Evolutionary conservation across 2,888 invertebrate species (phyloP), one percentile per base, ranked within the genome.

Genomic region (Dugesia japonica): DNA sequence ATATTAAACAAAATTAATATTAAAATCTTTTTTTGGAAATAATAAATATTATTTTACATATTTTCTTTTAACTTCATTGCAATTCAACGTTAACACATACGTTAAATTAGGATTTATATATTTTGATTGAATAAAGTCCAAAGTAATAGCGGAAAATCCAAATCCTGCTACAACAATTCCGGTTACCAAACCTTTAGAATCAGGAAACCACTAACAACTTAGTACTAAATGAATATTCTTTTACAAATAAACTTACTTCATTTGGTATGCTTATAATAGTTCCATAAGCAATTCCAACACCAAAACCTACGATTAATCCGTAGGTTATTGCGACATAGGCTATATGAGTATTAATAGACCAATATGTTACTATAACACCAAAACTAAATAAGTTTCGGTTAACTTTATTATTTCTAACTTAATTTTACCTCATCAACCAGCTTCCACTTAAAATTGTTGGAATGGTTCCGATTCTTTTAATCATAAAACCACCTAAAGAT

Each of bases 121-220:
- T 13, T n/a, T 4, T 56, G 56, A 56, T 56, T 56, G 56, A 56
- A 56, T 56, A n/a, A 56, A 56, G 7, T 20, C 56, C 17, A 56
- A 56, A 13, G 56, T 56, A 7, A 56, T 23, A 1, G 56, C 9
- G 1, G 56, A 4, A 56, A 56, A 56, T 56, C 56, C 56, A 56
- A 56, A 56, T 20, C 56, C 56, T n/a, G 56, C 56, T 56, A 56
- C 56, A n/a, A 56, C 56, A 23, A 56, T 56, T 56, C 56, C 56
- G n/a, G 56, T 56, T 9, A n/a, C n/a, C 4, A 56, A n/a, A 56
- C 56, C 56, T 56, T 56, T 56, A 13, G n/a, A 56, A 9, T 56
- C 23, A 20, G 56, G 56, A 23, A 56, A 56, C 56, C 56, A 56
- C 56, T 56, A 23, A n/a, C 9, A 38, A 38, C 17, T 13, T 38